Evolutionary conservation across 2,797 vertebrate genomes (phyloP).

Genomic region (Chromis chromis): DNA sequence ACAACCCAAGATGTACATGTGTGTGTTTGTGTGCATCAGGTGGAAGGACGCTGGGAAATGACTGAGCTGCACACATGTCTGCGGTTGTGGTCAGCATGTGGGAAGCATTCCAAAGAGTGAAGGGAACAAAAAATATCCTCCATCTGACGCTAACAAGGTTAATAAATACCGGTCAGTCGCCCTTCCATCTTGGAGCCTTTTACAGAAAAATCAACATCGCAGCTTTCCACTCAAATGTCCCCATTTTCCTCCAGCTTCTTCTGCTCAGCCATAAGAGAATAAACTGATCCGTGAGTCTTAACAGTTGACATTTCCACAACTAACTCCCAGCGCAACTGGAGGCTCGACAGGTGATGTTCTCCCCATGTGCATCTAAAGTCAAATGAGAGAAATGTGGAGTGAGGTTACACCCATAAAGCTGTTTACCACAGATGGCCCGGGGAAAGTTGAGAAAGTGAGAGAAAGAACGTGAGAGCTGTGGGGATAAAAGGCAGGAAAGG

Average conservation of each 20-base stretch:
- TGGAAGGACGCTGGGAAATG: conserved; percentile 58
- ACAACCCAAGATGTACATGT: conserved; percentile 31
- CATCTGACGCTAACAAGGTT: conserved; percentile 66
- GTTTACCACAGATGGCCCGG: conserved; percentile 35
- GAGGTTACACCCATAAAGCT: conserved; percentile 54
- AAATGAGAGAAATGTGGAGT: conserved; percentile 32
- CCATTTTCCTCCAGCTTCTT: conserved; percentile 41
- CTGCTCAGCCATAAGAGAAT: conserved; percentile 26
- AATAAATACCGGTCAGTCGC: conserved; percentile 50
- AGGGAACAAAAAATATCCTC: conserved; percentile 65
- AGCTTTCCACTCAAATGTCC: conserved; percentile 45
- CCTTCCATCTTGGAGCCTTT: conserved; percentile 44
- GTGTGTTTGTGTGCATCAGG: conserved; percentile 50
- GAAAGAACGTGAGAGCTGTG: conserved; percentile 24
- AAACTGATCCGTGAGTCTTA: conserved; percentile 25
- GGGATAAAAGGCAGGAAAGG: conserved; percentile 7
- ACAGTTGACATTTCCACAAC: conserved; percentile 17
- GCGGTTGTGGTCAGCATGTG: conserved; percentile 70
- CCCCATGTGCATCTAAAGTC: conserved; percentile 47
- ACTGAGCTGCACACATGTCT: conserved; percentile 57
- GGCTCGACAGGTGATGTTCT: conserved; percentile 58
- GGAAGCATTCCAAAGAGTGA: conserved; percentile 57
- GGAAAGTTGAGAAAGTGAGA: conserved; percentile 42
- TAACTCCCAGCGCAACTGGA: conserved; percentile 20
- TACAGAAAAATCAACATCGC: conserved; percentile 38